Conservation (phyloP, 2,888 invertebrate species). For the Hirtodrosophila histrioides region DNA sequence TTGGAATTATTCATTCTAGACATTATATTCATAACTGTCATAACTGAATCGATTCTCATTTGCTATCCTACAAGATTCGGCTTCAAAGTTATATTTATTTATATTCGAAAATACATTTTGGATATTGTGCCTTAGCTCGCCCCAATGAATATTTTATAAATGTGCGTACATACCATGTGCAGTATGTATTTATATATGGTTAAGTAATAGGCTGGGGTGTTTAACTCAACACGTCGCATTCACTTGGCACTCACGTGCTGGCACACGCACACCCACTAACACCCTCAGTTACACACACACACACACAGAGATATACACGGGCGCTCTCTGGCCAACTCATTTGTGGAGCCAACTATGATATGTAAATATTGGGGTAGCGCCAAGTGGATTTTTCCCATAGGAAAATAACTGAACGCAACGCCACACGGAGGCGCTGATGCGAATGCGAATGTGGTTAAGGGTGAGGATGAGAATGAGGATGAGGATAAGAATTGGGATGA, state of each 20-base stretch:
- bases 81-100: too few species aligned
- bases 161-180: not conserved
- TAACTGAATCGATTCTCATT: too few species aligned
- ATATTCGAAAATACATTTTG: too few species aligned
- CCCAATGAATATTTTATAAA: too few species aligned
- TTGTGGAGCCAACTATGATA: slow-evolving; percentile 66
- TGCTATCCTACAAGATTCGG: too few species aligned
- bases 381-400: slow-evolving; percentile 65
- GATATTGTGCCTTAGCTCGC: too few species aligned
- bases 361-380: slow-evolving; percentile 67
- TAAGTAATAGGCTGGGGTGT: slow-evolving; percentile 38
- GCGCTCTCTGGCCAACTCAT: slow-evolving; percentile 39
- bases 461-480: slow-evolving; percentile 7
- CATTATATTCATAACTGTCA: too few species aligned
- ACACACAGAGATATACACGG: not conserved
- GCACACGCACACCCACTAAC: slow-evolving; percentile 1
- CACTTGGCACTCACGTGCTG: slow-evolving; percentile 42
- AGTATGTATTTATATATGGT: not conserved
- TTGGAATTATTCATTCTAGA: too few species aligned
- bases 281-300: not conserved
- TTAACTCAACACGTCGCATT: slow-evolving; percentile 42
- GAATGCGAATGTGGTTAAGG: slow-evolving; percentile 40
- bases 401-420: slow-evolving; percentile 57
- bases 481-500: not conserved
- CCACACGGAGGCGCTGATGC: slow-evolving; percentile 61